Evolutionary conservation across 2,888 invertebrate genomes (phyloP).

Genomic region (Drosophila setosimentum): DNA sequence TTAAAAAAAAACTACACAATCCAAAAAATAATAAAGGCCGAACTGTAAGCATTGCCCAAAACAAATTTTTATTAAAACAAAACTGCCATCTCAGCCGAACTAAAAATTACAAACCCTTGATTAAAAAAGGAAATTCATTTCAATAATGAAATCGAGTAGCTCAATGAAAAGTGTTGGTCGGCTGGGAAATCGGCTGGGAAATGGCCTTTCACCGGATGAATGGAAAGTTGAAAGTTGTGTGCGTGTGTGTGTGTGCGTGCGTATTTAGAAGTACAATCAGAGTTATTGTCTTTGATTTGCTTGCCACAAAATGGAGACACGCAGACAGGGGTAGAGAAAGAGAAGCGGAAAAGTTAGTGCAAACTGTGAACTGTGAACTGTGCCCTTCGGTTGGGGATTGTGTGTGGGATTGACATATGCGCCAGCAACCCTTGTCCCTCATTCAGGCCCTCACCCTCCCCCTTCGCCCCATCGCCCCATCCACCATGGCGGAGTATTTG

Average conservation of each 20-base stretch:
- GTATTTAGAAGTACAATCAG: neutral
- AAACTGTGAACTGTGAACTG: neutral
- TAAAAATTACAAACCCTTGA: neutral
- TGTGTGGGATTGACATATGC: neutral
- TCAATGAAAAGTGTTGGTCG: neutral
- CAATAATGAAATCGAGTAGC: neutral
- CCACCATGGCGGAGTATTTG: constrained; percentile 59
- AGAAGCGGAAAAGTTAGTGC: neutral
- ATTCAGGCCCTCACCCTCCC: neutral
- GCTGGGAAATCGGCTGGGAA: neutral
- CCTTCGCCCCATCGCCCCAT: neutral
- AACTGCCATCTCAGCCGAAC: neutral
- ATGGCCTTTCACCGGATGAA: neutral
- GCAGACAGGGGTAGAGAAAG: neutral
- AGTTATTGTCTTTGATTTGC: neutral
- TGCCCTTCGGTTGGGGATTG: neutral
- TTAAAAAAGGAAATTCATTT: neutral
- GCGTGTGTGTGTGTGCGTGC: neutral
- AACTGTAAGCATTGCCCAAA: neutral
- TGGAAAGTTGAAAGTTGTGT: neutral
- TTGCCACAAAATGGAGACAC: neutral
- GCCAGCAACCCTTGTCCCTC: neutral
- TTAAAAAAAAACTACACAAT: neutral
- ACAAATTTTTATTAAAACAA: neutral
- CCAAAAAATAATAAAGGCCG: neutral